phyloP scores from a whole-genome alignment of 2,888 invertebrate species.

The Hypolimnas misippus region DNA sequence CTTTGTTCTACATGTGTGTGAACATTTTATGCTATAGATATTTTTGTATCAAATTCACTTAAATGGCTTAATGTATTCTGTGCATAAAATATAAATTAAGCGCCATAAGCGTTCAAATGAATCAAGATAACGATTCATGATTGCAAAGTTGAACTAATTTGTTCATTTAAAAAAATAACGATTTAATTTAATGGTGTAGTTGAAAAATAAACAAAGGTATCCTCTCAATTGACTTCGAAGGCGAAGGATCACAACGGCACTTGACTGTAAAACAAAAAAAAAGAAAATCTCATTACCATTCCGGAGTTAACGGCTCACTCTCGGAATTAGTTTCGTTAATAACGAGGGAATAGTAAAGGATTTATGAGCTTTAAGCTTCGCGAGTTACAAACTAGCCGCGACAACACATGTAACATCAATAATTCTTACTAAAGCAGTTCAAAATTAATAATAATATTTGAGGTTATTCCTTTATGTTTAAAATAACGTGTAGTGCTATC shows the following conservation, averaged over 20 bases:
- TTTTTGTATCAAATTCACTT: constrained; percentile 13
- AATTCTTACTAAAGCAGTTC: background rate
- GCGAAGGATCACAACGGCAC: constrained; percentile 33
- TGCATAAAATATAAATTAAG: constrained; percentile 1
- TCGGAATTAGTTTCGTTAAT: constrained; percentile 64
- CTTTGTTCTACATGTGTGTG: background rate
- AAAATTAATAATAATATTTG: no score
- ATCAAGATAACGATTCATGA: constrained; percentile 17
- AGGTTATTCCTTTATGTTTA: no score
- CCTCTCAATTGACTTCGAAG: constrained; percentile 40
- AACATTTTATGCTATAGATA: background rate
- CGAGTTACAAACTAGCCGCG: constrained; percentile 32
- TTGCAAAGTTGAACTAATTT: constrained; percentile 14
- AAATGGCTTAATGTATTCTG: constrained; percentile 11
- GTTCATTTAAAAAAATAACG: constrained; percentile 12
- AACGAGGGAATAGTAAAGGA: constrained; percentile 59
- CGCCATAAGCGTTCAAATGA: constrained; percentile 6
- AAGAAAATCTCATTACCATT: constrained; percentile 62
- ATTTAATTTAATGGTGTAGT: constrained; percentile 13
- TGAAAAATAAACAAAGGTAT: constrained; percentile 30
- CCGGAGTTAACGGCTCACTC: constrained; percentile 65
- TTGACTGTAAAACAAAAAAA: constrained; percentile 45
- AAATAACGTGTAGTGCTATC: no score
- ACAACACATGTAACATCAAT: background rate
- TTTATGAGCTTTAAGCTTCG: constrained; percentile 53